Evolutionary conservation across 2,888 invertebrate species (phyloP).

Genomic region (Drepana falcataria): DNA sequence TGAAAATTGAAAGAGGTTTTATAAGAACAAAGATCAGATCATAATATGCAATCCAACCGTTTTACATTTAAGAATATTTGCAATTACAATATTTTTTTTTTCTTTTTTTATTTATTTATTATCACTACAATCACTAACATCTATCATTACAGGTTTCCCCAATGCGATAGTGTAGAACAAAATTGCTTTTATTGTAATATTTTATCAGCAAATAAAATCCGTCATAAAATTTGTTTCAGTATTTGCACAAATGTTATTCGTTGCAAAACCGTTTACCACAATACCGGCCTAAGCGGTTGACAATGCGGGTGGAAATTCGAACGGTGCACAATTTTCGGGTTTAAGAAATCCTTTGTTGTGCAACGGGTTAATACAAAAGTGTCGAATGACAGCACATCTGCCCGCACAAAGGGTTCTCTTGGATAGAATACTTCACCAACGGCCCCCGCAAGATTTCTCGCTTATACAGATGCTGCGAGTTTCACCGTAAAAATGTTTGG

Average conservation of each 20-base stretch:
- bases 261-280: not conserved
- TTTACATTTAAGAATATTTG: no score
- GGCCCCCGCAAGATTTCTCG: conserved; percentile 75
- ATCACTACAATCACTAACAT: no score
- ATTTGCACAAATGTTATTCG: not conserved
- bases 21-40: no score
- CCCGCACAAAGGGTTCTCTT: conserved; percentile 71
- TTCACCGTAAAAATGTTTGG: conserved; percentile 27
- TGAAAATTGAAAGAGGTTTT: no score
- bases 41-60: no score
- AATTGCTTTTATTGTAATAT: not conserved
- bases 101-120: no score
- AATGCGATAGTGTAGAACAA: no score
- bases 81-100: no score
- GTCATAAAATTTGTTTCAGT: not conserved
- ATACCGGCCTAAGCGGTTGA: conserved; percentile 45
- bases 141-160: no score
- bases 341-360: conserved; percentile 77
- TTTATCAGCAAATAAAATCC: not conserved
- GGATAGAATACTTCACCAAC: conserved; percentile 77
- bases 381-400: conserved; percentile 79
- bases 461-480: conserved; percentile 70
- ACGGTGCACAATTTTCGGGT: conserved; percentile 75
- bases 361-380: conserved; percentile 79
- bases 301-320: conserved; percentile 71